phyloP scores from a whole-genome alignment of 2,113 vertebrate species.

The Sceloporus undulatus region DNA sequence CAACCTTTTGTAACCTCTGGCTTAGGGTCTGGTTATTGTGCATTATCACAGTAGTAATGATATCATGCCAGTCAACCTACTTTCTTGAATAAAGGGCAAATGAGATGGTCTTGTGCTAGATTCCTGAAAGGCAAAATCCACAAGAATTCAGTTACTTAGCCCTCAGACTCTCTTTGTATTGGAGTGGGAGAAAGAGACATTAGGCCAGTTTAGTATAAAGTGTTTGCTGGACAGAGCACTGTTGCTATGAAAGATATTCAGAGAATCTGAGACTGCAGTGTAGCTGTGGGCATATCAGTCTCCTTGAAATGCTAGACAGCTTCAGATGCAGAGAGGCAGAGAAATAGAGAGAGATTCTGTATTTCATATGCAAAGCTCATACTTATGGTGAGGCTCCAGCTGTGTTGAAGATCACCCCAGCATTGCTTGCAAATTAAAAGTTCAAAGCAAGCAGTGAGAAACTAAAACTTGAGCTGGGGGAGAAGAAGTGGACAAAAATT shows the following conservation, averaged over 20 bases:
- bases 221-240: constrained; percentile 17
- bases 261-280: constrained; percentile 12
- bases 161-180: not conserved
- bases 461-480: not conserved
- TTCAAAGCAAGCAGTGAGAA: not conserved
- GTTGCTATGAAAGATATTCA: not conserved
- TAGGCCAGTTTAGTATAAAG: constrained; percentile 10
- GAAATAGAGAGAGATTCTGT: not conserved
- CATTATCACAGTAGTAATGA: not conserved
- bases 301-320: fast-evolving
- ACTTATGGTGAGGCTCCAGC: not conserved
- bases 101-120: not conserved
- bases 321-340: not conserved
- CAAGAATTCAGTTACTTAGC: not conserved
- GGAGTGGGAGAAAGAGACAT: constrained; percentile 19
- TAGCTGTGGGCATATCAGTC: constrained; percentile 14
- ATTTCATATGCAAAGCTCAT: not conserved
- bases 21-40: too few relatives aligned
- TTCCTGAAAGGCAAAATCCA: not conserved
- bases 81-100: fast-evolving
- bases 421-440: not conserved
- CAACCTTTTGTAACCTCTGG: not conserved
- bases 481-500: not conserved
- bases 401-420: not conserved
- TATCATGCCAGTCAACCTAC: not conserved